These are phyloP conservation scores for Drosophila setifemur DNA, from an alignment of 1,140 invertebrate genomes.

Conservation along the genomic window DNA sequence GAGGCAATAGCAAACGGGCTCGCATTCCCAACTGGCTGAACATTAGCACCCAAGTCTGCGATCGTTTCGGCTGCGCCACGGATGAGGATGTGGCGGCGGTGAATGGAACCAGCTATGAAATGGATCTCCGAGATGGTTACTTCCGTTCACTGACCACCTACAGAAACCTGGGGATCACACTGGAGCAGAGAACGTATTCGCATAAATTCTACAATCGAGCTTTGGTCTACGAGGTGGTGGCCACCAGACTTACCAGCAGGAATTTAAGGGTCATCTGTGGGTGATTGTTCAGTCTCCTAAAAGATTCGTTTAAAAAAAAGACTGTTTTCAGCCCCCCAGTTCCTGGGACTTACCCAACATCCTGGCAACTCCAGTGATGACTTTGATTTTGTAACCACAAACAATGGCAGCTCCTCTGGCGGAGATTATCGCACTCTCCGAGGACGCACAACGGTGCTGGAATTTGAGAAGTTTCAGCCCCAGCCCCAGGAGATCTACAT, in stretches of 20 bases:
- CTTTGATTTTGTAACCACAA: slow-evolving; percentile 45
- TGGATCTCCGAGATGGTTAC: slow-evolving; percentile 61
- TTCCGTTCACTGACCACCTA: slow-evolving; percentile 43
- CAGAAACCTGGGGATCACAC: slow-evolving; percentile 22
- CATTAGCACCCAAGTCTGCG: slow-evolving; percentile 62
- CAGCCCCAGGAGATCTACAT: slow-evolving; percentile 70
- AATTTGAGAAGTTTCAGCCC: slow-evolving; percentile 83
- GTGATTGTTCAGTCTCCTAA: background rate
- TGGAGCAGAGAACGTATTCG: slow-evolving; percentile 83
- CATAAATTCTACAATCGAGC: slow-evolving; percentile 84
- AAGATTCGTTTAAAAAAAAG: background rate
- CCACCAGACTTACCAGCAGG: slow-evolving; percentile 2
- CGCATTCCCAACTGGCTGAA: slow-evolving; percentile 85
- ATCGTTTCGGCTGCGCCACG: slow-evolving; percentile 28
- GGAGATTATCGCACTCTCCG: slow-evolving; percentile 38
- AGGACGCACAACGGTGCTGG: slow-evolving; percentile 47
- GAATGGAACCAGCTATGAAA: slow-evolving; percentile 79
- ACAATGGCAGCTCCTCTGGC: slow-evolving; percentile 22
- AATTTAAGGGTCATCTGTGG: slow-evolving; percentile 15
- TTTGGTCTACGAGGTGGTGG: slow-evolving; percentile 84
- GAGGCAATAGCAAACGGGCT: slow-evolving; percentile 84
- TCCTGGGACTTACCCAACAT: slow-evolving; percentile 28
- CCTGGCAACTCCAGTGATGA: slow-evolving; percentile 46
- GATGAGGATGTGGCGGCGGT: slow-evolving; percentile 39
- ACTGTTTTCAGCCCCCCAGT: slow-evolving; percentile 27